phyloP scores from a whole-genome alignment of 2,797 vertebrate species.

The Psittacula echo region DNA sequence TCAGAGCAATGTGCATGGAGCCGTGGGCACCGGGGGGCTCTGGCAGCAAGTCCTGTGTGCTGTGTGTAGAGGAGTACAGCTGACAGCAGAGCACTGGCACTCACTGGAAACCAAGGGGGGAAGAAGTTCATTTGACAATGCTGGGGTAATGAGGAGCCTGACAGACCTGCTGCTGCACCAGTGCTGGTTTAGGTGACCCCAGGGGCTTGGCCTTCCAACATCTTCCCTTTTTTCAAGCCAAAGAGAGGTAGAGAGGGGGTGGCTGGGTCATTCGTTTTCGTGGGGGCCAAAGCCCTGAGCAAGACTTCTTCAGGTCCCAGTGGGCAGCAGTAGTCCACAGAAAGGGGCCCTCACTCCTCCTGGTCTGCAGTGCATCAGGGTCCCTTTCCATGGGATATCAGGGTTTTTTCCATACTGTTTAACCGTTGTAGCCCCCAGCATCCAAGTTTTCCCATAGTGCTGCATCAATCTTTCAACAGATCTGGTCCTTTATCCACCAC shows the following conservation, averaged over 20 bases:
- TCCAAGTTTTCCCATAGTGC: not conserved
- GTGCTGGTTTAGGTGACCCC: not conserved
- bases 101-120: not conserved
- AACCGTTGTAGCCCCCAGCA: not conserved
- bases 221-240: not conserved
- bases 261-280: not conserved
- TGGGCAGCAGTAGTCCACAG: not conserved
- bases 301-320: not conserved
- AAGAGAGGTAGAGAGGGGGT: not conserved
- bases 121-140: not conserved
- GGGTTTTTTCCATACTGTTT: not conserved
- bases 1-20: not conserved
- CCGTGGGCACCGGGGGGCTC: rapidly evolving
- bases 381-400: not conserved
- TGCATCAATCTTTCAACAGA: not conserved
- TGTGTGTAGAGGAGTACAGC: not conserved
- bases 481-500: not conserved
- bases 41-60: not conserved
- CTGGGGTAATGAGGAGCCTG: not conserved
- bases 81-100: not conserved
- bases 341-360: rapidly evolving
- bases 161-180: not conserved
- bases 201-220: not conserved
- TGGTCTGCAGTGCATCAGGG: not conserved
- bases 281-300: not conserved